Evolutionary conservation across 2,888 invertebrate species (phyloP), one percentile per base, ranked within the genome.

Genomic region (Drosophila stalkeri): DNA sequence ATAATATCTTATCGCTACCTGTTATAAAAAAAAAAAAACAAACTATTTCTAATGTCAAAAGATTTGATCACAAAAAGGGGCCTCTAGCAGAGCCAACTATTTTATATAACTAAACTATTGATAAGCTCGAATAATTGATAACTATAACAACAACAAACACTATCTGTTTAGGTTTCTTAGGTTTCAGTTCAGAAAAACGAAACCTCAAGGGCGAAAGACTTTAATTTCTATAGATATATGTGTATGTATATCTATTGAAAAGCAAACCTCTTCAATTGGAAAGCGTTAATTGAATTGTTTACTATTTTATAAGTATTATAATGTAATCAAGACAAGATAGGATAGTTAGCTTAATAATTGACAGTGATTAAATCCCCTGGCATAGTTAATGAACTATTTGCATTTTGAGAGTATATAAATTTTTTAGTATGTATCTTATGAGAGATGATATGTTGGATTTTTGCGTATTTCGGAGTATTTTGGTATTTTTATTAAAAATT

Each of bases 1-100:
- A 46, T 16, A 41, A 55, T 74, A 74, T 77, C 78, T 77, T 73
- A 77, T 77, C 79, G 46, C 54, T 14, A 14, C 49, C 37, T 62
- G 52, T 64, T 31, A 61, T 78, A 68, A 0, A 27, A 27, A 27
- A 77, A 68, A 0, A 27, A 27, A 27, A 27, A 77, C 65, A 51
- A 64, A 62, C 64, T 75, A 66, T 64, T 67, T 46, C 39, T 31
- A 31, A 59, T 70, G 41, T 62, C 64, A 31, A 44, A 56, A 75
- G 62, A 70, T 59, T 39, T 43, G 37, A 63, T 63, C 49, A 37
- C 49, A 62, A 46, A 49, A 49, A 12, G 23, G 35, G 41, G 47
- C 43, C 43, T 41, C 54, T 27, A 56, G 52, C 39, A 41, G 27
- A 46, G 35, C 27, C 8, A 52, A 20, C 55, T 43, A 39, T 18